A percentile compares a stretch with the other conserved stretches of the same genome.
Conservation (phyloP, 2,888 invertebrate species). For the Timema podura region DNA sequence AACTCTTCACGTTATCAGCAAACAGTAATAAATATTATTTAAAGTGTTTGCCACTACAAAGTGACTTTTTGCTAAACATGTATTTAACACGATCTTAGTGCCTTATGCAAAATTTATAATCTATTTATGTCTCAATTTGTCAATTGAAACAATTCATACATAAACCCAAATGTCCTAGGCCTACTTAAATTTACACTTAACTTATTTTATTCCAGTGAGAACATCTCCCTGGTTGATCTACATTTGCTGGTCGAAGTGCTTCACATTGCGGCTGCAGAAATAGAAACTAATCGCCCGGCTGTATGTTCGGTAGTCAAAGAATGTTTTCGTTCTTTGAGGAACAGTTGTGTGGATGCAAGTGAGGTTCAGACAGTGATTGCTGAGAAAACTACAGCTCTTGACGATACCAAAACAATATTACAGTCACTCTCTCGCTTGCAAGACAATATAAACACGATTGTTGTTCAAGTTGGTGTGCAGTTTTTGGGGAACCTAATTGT, state of each 20-base stretch:
- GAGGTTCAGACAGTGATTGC: slow-evolving; percentile 54
- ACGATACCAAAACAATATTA: slow-evolving; percentile 50
- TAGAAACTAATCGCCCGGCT: neutral
- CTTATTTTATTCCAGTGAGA: neutral
- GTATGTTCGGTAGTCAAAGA: slow-evolving; percentile 40
- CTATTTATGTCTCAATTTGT: no score
- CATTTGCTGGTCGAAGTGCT: neutral
- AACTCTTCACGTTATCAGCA: no score
- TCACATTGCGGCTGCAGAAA: neutral
- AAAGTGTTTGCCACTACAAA: no score
- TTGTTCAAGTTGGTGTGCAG: slow-evolving; percentile 53
- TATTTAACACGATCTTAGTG: no score
- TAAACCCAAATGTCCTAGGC: no score
- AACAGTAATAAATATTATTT: no score
- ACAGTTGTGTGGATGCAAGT: slow-evolving; percentile 52
- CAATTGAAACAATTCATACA: no score
- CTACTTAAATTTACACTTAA: no score
- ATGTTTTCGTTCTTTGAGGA: slow-evolving; percentile 51
- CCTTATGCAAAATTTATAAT: no score
- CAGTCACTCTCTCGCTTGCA: slow-evolving; percentile 49
- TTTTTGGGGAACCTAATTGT: slow-evolving; percentile 56
- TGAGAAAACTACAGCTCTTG: slow-evolving; percentile 50
- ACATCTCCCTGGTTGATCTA: neutral
- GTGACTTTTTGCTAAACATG: no score
- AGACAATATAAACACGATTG: slow-evolving; percentile 49